Evolutionary conservation across 2,113 vertebrate species (phyloP).

Genomic region (Nanorana parkeri): DNA sequence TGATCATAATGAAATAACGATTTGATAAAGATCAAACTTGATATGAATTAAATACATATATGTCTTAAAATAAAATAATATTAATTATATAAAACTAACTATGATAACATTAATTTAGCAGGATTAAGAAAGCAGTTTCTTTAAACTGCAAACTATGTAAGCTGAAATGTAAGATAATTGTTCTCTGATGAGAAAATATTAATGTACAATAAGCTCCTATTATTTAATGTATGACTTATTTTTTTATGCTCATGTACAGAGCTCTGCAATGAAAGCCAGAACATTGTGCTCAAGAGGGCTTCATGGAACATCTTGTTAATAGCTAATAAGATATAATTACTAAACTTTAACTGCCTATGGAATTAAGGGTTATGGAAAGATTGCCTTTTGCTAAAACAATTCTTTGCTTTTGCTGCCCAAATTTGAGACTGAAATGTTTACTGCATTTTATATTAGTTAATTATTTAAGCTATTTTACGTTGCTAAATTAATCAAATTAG

Average conservation of each 20-base stretch:
- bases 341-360: slow-evolving; percentile 39
- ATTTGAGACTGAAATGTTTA: slow-evolving; percentile 18
- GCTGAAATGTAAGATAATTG: slow-evolving; percentile 29
- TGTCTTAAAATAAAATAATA: too few relatives aligned
- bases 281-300: slow-evolving; percentile 48
- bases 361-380: slow-evolving; percentile 39
- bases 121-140: slow-evolving; percentile 1
- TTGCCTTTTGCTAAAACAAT: slow-evolving; percentile 44
- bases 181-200: slow-evolving; percentile 37
- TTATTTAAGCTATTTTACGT: slow-evolving; percentile 4
- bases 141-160: slow-evolving; percentile 19
- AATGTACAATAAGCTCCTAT: slow-evolving; percentile 36
- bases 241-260: slow-evolving; percentile 39
- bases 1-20: too few relatives aligned
- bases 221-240: slow-evolving; percentile 47
- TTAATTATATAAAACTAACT: background rate
- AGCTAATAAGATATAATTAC: slow-evolving; percentile 56
- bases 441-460: background rate
- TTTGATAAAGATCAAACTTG: too few relatives aligned
- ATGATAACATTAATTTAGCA: slow-evolving; percentile 3
- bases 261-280: slow-evolving; percentile 44
- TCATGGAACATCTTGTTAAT: slow-evolving; percentile 51
- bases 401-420: slow-evolving; percentile 36
- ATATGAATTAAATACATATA: too few relatives aligned
- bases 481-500: background rate